Conservation (phyloP, 1,140 invertebrate genomes). For the Macrosteles quadrilineatus region DNA sequence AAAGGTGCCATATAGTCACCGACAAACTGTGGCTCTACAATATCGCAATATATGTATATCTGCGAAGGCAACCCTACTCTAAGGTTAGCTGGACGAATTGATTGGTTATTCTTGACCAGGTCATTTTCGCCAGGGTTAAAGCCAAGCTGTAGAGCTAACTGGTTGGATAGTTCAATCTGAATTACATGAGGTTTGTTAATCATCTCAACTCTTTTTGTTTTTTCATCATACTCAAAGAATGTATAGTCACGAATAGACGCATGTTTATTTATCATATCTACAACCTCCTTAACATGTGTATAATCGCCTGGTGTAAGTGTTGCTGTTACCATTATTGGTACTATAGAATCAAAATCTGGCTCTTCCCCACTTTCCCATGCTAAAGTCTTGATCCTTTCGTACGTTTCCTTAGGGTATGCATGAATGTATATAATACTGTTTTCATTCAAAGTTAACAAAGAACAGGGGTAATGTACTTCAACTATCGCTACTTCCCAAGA, state of each 20-base stretch:
- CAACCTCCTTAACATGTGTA: neutral
- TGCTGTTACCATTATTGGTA: neutral
- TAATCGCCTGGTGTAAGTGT: neutral
- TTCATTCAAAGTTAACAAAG: neutral
- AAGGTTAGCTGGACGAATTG: conserved; percentile 5
- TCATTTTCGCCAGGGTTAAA: neutral
- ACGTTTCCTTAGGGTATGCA: neutral
- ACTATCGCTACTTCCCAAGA: neutral
- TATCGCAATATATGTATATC: conserved; percentile 47
- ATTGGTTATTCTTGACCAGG: neutral
- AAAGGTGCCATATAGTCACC: conserved; percentile 45
- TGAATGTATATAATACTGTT: neutral
- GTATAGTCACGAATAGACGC: neutral
- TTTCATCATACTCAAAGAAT: neutral
- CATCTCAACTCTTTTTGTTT: neutral
- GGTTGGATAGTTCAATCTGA: neutral
- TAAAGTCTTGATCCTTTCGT: neutral
- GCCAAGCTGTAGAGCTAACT: neutral
- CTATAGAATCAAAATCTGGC: too few relatives aligned
- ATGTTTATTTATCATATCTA: neutral
- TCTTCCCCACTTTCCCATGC: too few relatives aligned
- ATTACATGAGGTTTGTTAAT: neutral
- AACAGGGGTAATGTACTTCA: neutral
- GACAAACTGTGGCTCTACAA: conserved; percentile 45
- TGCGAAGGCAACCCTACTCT: conserved; percentile 34